Percentiles rank a stretch among this genome's conserved stretches.
Conservation (phyloP, 2,113 vertebrate species). For the Stercorarius parasiticus region DNA sequence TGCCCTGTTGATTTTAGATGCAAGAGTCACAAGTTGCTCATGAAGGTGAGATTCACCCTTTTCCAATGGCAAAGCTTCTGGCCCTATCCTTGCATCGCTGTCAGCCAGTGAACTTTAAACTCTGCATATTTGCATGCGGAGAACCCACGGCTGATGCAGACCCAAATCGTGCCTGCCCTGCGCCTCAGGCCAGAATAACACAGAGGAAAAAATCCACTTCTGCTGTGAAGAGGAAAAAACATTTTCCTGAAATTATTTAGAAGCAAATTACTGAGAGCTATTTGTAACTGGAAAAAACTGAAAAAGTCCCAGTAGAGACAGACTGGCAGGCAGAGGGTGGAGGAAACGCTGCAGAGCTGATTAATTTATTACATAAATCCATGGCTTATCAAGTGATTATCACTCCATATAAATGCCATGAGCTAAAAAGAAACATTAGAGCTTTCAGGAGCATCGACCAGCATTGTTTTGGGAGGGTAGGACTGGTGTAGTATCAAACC, state of each 20-base stretch:
- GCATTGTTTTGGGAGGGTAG: neutral
- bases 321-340: neutral
- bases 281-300: neutral
- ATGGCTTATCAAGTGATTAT: constrained; percentile 5
- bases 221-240: neutral
- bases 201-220: neutral
- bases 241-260: neutral
- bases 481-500: neutral
- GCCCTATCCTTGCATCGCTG: neutral
- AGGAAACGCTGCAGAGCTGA: constrained; percentile 8
- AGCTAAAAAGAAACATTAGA: neutral
- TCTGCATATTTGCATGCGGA: neutral
- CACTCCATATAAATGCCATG: neutral
- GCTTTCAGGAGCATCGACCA: neutral
- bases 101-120: neutral
- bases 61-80: neutral
- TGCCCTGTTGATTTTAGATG: neutral
- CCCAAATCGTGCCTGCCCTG: neutral
- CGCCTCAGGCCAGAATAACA: neutral
- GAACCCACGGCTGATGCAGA: neutral
- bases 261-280: constrained; percentile 2
- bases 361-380: constrained; percentile 51
- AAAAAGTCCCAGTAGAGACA: constrained; percentile 9
- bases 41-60: neutral
- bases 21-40: neutral